Percentiles rank a stretch among this genome's conserved stretches.
Conservation (phyloP, 1,140 invertebrate species). For the Psilanteris sp. region DNA sequence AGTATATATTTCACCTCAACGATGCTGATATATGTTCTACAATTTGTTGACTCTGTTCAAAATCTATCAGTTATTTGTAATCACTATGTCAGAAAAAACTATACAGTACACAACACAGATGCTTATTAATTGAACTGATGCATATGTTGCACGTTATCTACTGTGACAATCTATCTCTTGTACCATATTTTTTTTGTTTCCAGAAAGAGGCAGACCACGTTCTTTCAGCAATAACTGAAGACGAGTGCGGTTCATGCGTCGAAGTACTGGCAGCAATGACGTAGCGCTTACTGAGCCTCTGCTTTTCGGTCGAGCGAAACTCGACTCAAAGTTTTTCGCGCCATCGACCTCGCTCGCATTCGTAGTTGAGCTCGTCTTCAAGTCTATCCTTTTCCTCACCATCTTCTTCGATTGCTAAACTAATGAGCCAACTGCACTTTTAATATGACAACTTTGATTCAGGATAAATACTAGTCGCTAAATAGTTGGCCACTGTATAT, state of each 20-base stretch:
- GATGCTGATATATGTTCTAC: too few relatives aligned
- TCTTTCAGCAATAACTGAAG: constrained; percentile 64
- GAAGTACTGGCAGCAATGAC: constrained; percentile 61
- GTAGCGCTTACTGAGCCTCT: constrained; percentile 56
- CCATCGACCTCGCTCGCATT: constrained; percentile 45
- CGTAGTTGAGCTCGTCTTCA: constrained; percentile 36
- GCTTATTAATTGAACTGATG: constrained; percentile 54
- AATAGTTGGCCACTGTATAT: constrained; percentile 18
- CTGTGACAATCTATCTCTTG: constrained; percentile 53
- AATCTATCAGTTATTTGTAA: constrained; percentile 44
- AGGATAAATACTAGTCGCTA: constrained; percentile 3
- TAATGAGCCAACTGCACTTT: constrained; percentile 55
- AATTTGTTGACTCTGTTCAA: background rate
- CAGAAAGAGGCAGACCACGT: constrained; percentile 61
- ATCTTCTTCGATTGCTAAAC: constrained; percentile 52
- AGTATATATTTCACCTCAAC: too few relatives aligned
- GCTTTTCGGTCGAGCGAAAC: constrained; percentile 47
- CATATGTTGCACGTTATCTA: constrained; percentile 50
- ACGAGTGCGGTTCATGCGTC: constrained; percentile 59
- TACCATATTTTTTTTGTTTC: constrained; percentile 64
- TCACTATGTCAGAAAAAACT: constrained; percentile 13
- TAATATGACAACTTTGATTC: constrained; percentile 11
- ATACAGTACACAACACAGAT: constrained; percentile 54
- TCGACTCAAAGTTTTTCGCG: constrained; percentile 56
- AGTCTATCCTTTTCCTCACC: constrained; percentile 60